A percentile compares a stretch with the other conserved stretches of the same genome.
phyloP scores from a whole-genome alignment of 2,888 invertebrate species.

The Epistrophella euchroma region DNA sequence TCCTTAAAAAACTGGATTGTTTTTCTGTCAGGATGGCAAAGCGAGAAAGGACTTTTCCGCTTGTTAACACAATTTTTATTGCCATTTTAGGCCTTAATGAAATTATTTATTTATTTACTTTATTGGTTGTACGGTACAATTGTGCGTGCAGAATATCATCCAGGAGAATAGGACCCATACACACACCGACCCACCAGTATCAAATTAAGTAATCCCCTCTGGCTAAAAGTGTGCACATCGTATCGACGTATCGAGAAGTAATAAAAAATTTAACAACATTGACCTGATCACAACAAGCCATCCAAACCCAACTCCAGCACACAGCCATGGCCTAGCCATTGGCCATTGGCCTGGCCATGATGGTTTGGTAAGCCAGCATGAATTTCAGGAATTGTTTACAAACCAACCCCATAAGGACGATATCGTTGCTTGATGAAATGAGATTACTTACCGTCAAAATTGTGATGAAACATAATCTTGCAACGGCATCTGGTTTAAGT shows the following conservation, averaged over 20 bases:
- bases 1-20: constrained; percentile 60
- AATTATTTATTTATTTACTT: constrained; percentile 75
- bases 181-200: background rate
- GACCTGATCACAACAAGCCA: constrained; percentile 16
- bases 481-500: constrained; percentile 52
- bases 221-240: constrained; percentile 13
- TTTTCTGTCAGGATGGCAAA: constrained; percentile 43
- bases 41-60: constrained; percentile 73
- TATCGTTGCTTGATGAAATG: constrained; percentile 39
- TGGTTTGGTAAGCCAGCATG: constrained; percentile 9
- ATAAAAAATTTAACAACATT: constrained; percentile 64
- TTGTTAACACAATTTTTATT: constrained; percentile 75
- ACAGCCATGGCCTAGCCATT: constrained; percentile 2
- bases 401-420: constrained; percentile 39
- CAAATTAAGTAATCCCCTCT: constrained; percentile 59
- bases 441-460: constrained; percentile 68
- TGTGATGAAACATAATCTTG: constrained; percentile 47
- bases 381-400: constrained; percentile 46
- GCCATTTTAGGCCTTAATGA: constrained; percentile 72
- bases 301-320: background rate
- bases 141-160: background rate
- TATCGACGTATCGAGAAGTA: constrained; percentile 26
- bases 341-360: constrained; percentile 15
- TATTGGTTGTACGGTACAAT: constrained; percentile 40
- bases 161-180: background rate